Evolutionary conservation across 2,113 vertebrate species (phyloP), one percentile per base, ranked within the genome.

Genomic region (Channa maculata): DNA sequence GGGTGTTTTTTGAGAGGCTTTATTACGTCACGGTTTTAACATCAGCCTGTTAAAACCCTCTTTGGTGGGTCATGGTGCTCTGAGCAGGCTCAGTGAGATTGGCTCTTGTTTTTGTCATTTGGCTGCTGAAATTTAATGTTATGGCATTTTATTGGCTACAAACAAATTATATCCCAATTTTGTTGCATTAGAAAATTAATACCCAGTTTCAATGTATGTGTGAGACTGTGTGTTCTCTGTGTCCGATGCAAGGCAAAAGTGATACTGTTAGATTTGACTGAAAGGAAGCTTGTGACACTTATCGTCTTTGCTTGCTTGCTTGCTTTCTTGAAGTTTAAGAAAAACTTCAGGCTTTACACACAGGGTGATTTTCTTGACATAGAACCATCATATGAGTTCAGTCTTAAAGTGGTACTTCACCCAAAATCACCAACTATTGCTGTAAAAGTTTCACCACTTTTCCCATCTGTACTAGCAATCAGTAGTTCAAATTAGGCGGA

Each of bases 11-110:
- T 57, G 24, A 57, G 70, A 71, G 51, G 66, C 66, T 70, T 58
- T 46, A 71, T 86, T 85, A 54, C 33, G 8, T 83, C 81, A 82
- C n/a, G 43, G 71, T 70, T 62, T 75, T 80, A 79, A 39, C 65
- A 60, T 70, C 69, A 53, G 63, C 36, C 78, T 51, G 71, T 51
- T 72, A 67, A 88, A 85, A 9, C 72, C 74, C 34, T 70, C 6
- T 66, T 77, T 80, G 51, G 34, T 71, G 15, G 71, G 65, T 73
- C 62, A 0, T 48, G 48, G 7, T 44, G 55, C 38, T 62, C 45
- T 63, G 62, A 34, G 37, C 52, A 61, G 73, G 61, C 52, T 6
- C 39, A n/a, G n/a, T 53, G n/a, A 71, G 72, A 82, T 83, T 89
- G 72, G 66, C 65, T 77, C 10, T 2, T 39, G 49, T 58, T 75